These are phyloP conservation scores for Calliopsis andreniformis DNA, from an alignment of 1,140 invertebrate species.

Conservation along the genomic window DNA sequence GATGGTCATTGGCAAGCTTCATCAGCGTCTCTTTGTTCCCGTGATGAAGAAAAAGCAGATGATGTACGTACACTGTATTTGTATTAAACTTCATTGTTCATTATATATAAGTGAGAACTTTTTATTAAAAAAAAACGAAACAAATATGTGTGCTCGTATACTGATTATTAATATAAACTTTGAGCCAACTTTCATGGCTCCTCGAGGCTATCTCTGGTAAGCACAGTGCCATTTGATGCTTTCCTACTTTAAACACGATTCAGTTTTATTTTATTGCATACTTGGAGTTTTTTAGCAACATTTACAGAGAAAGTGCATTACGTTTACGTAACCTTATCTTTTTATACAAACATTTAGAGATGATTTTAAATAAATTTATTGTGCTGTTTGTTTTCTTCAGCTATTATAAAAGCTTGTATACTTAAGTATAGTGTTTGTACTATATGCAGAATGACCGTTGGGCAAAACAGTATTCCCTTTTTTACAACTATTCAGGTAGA, in stretches of 20 bases:
- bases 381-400: slow-evolving; percentile 56
- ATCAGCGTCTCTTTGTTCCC: slow-evolving; percentile 82
- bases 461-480: slow-evolving; percentile 4
- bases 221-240: slow-evolving; percentile 64
- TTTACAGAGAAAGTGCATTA: slow-evolving; percentile 40
- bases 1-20: slow-evolving; percentile 84
- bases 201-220: slow-evolving; percentile 66
- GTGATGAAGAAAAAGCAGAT: slow-evolving; percentile 81
- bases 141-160: slow-evolving; percentile 49
- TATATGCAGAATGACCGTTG: slow-evolving; percentile 47
- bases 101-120: slow-evolving; percentile 58
- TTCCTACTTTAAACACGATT: slow-evolving; percentile 59
- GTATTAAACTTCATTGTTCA: slow-evolving; percentile 47
- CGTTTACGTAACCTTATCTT: slow-evolving; percentile 33
- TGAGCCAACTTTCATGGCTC: slow-evolving; percentile 69
- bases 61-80: slow-evolving; percentile 65
- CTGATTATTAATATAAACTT: slow-evolving; percentile 68
- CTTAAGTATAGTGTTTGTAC: slow-evolving; percentile 55
- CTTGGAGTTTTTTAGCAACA: slow-evolving; percentile 51
- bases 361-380: slow-evolving; percentile 48
- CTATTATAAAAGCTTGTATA: slow-evolving; percentile 53
- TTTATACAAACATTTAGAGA: slow-evolving; percentile 45
- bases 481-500: slow-evolving; percentile 43
- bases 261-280: slow-evolving; percentile 51
- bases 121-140: slow-evolving; percentile 49